Evolutionary conservation across 2,888 invertebrate genomes (phyloP), one percentile per base, ranked within the genome.

Genomic region (Volucella inanis): DNA sequence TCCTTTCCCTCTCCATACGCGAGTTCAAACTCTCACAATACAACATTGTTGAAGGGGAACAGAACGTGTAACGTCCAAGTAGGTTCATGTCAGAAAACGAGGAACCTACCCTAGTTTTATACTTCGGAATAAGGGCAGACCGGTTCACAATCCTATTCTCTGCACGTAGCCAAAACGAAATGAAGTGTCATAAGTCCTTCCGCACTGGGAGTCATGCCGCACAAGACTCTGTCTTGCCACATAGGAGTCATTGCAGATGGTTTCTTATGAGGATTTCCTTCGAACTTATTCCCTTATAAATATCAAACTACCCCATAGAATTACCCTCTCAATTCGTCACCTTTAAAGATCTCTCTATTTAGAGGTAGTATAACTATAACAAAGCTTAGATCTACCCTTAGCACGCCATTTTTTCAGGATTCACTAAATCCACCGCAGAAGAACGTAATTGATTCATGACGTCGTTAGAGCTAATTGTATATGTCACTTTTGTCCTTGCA

Each of bases 141-240:
- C 22, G 22, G 22, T 84, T 75, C 79, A 70, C 55, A 76, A 79
- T 79, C 65, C 52, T 61, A 84, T 84, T 84, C 84, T 41, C 41
- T 70, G 79, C 84, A 84, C 84, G 79, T 84, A 67, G 57, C 50
- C 54, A 12, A 49, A 57, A 76, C 75, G 70, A 84, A 80, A 84
- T 80, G 79, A 84, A 84, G 84, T 84, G 79, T 75, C 71, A 84
- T 84, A 84, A 84, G 84, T 84, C 79, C 65, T 84, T 65, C 79
- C 65, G 65, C 71, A 57, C 38, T 47, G 64, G 72, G 62, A n/a
- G 55, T 74, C 62, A 54, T 59, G 12, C 43, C 68, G 52, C 57
- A 71, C 59, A 70, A 57, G 67, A 67, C 67, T 49, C 18, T 18
- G 55, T 74, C 62, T 59, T 59, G 8, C 31, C 68, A 43, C 57